phyloP scores from a whole-genome alignment of 2,113 vertebrate genomes.

The Onychostoma macrolepis region DNA sequence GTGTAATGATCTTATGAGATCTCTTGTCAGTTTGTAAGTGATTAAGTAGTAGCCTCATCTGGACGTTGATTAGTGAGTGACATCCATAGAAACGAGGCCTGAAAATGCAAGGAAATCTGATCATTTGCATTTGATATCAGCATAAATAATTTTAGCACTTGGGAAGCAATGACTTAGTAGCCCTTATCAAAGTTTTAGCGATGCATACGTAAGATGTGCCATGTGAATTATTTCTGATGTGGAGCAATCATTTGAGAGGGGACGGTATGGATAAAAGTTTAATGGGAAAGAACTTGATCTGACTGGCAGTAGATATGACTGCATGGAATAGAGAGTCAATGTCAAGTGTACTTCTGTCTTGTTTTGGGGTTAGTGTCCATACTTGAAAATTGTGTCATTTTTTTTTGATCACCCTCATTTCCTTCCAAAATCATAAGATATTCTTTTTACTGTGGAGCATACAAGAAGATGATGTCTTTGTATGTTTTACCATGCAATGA shows the following conservation, averaged over 20 bases:
- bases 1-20: slow-evolving; percentile 79
- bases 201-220: slow-evolving; percentile 64
- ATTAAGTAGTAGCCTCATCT: slow-evolving; percentile 18
- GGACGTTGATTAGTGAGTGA: slow-evolving; percentile 48
- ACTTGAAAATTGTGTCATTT: not conserved
- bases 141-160: slow-evolving; percentile 70
- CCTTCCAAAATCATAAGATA: not conserved
- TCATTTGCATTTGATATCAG: slow-evolving; percentile 54
- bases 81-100: slow-evolving; percentile 38
- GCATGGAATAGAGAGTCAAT: slow-evolving; percentile 44
- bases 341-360: not conserved
- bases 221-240: slow-evolving; percentile 62
- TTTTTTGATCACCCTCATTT: not conserved
- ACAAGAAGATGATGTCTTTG: not conserved
- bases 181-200: slow-evolving; percentile 69
- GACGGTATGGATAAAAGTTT: slow-evolving; percentile 70
- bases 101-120: slow-evolving; percentile 13
- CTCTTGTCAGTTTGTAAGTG: slow-evolving; percentile 68
- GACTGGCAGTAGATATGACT: slow-evolving; percentile 51
- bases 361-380: not conserved
- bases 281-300: slow-evolving; percentile 68
- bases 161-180: slow-evolving; percentile 53
- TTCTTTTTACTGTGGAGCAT: not conserved
- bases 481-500: not conserved
- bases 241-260: slow-evolving; percentile 57